Percentiles rank a stretch among this genome's conserved stretches.
These are phyloP conservation scores for Bicyclus anynana DNA, from an alignment of 1,140 invertebrate genomes.

Conservation along the genomic window DNA sequence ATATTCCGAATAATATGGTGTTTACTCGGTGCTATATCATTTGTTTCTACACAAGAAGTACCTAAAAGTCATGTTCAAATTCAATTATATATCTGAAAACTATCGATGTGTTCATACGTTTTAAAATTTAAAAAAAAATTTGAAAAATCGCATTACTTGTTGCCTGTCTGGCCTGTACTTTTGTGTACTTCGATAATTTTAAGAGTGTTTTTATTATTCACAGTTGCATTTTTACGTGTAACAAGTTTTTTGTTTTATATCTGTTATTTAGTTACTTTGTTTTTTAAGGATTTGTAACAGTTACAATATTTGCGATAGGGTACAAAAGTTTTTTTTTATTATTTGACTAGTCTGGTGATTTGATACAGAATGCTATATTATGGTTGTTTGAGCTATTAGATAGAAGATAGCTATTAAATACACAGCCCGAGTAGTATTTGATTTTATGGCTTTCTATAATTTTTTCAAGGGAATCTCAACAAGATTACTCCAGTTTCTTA, in stretches of 20 bases:
- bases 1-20: slow-evolving; percentile 41
- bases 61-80: slow-evolving; percentile 29
- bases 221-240: slow-evolving; percentile 17
- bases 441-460: slow-evolving; percentile 7
- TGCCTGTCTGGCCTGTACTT: slow-evolving; percentile 25
- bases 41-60: slow-evolving; percentile 36
- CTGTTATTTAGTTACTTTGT: slow-evolving; percentile 22
- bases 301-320: slow-evolving; percentile 25
- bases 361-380: slow-evolving; percentile 19
- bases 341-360: slow-evolving; percentile 23
- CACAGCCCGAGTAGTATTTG: slow-evolving; percentile 17
- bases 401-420: too few relatives aligned
- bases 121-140: slow-evolving; percentile 18
- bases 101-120: slow-evolving; percentile 47
- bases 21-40: slow-evolving; percentile 66
- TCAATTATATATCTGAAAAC: slow-evolving; percentile 21
- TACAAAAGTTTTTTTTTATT: slow-evolving; percentile 26
- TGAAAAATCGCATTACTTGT: slow-evolving; percentile 29
- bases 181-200: slow-evolving; percentile 19
- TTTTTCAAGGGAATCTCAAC: slow-evolving; percentile 44
- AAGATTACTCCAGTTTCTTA: slow-evolving; percentile 21
- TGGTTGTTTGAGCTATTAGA: slow-evolving; percentile 1
- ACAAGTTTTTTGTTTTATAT: slow-evolving; percentile 22
- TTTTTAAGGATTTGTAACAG: slow-evolving; percentile 21
- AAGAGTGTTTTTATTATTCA: slow-evolving; percentile 15